Percentiles rank a stretch among this genome's conserved stretches.
Conservation (phyloP, 2,113 vertebrate species). For the Oxyura jamaicensis region DNA sequence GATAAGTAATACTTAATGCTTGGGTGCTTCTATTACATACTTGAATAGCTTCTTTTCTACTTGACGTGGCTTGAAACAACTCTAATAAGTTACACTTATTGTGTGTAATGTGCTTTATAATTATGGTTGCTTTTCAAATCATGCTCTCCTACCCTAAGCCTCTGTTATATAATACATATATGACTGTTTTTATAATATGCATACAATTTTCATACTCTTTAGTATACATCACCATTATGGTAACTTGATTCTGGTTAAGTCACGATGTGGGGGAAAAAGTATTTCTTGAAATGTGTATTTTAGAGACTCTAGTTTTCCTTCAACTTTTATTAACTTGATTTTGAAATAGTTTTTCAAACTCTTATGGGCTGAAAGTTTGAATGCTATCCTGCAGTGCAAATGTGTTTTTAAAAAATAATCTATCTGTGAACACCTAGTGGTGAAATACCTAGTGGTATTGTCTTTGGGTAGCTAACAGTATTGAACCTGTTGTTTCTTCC, state of each 20-base stretch:
- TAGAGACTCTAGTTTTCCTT: background rate
- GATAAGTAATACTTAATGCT: background rate
- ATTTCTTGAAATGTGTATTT: background rate
- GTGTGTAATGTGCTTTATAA: background rate
- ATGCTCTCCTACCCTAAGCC: background rate
- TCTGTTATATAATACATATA: background rate
- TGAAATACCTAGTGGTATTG: background rate
- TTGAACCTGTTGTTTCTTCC: background rate
- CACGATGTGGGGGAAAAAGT: background rate
- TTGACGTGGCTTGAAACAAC: constrained; percentile 20
- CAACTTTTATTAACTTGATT: background rate
- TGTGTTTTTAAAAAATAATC: background rate
- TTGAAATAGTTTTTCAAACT: background rate
- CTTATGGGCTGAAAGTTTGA: background rate
- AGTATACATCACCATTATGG: background rate
- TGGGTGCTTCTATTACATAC: background rate
- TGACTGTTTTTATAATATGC: background rate
- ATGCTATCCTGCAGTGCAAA: background rate
- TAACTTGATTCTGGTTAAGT: background rate
- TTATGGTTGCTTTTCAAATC: background rate
- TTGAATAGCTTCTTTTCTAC: constrained; percentile 12
- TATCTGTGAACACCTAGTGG: background rate
- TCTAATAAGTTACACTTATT: background rate
- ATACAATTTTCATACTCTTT: background rate
- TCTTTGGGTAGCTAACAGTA: background rate